These are phyloP conservation scores for Diabrotica balteata DNA, from an alignment of 2,888 invertebrate species.

Conservation along the genomic window DNA sequence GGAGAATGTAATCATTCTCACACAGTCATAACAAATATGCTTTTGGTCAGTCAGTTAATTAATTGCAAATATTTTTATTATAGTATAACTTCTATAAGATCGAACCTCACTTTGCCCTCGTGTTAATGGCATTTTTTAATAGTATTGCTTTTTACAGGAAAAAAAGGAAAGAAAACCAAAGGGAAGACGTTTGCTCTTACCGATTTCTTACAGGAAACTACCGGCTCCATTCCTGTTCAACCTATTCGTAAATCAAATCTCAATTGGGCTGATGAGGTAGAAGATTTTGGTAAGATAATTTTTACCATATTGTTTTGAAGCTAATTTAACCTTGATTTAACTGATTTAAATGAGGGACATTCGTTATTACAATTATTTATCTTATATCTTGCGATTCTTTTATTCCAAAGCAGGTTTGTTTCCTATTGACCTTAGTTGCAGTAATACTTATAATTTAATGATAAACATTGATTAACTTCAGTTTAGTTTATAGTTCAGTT, in stretches of 20 bases:
- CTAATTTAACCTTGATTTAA: too few species aligned
- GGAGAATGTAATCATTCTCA: too few species aligned
- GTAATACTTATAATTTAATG: background rate
- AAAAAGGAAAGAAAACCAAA: slow-evolving; percentile 86
- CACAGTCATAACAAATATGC: too few species aligned
- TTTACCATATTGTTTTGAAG: slow-evolving; percentile 6
- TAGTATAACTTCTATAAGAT: slow-evolving; percentile 3
- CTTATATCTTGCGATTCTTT: too few species aligned
- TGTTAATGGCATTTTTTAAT: slow-evolving; percentile 28
- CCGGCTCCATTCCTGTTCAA: slow-evolving; percentile 64
- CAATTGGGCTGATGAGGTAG: slow-evolving; percentile 83
- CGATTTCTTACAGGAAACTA: slow-evolving; percentile 78
- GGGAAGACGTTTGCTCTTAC: slow-evolving; percentile 82
- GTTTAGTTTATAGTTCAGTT: background rate
- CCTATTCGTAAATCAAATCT: slow-evolving; percentile 65
- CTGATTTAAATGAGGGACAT: too few species aligned
- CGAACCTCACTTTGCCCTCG: slow-evolving; percentile 35
- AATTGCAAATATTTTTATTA: background rate
- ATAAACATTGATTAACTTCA: background rate
- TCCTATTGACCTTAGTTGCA: too few species aligned
- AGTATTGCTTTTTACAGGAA: slow-evolving; percentile 54
- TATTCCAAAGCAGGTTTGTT: too few species aligned
- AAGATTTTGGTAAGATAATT: slow-evolving; percentile 71
- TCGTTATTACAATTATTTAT: too few species aligned
- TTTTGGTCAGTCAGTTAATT: too few species aligned